Conservation (phyloP, 2,113 vertebrate species). For the Vulpes ferrilata region DNA sequence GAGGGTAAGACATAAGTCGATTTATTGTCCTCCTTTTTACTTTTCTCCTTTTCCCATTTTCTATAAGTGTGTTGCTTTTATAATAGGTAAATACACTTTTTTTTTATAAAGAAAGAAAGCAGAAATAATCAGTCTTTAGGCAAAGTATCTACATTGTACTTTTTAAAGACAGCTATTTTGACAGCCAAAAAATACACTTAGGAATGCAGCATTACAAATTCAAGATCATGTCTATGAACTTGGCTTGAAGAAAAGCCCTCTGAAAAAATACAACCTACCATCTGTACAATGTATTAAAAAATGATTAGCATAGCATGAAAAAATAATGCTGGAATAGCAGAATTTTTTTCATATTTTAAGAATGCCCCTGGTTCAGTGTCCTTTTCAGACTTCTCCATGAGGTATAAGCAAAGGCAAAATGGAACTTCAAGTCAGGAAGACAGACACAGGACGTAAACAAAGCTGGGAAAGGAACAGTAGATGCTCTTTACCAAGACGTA, state of each 20-base stretch:
- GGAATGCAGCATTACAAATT: conserved; percentile 81
- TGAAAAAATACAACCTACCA: conserved; percentile 83
- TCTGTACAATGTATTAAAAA: conserved; percentile 81
- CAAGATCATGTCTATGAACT: conserved; percentile 85
- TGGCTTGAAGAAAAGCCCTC: conserved; percentile 77
- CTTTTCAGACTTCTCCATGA: conserved; percentile 61
- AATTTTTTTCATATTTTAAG: conserved; percentile 59
- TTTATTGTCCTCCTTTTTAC: background rate
- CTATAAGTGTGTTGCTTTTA: conserved; percentile 32
- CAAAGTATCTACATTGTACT: conserved; percentile 71
- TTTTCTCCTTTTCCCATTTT: conserved; percentile 48
- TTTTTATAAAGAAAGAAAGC: conserved; percentile 60
- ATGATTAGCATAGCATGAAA: conserved; percentile 83
- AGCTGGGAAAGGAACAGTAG: conserved; percentile 43
- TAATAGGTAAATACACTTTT: conserved; percentile 24
- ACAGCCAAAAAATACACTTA: conserved; percentile 81
- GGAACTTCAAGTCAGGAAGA: conserved; percentile 64
- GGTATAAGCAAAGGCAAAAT: conserved; percentile 44
- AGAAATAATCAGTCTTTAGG: conserved; percentile 63
- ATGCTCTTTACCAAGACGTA: background rate
- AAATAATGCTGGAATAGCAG: conserved; percentile 79
- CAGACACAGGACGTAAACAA: conserved; percentile 53
- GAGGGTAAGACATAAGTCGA: background rate
- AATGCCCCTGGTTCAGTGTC: conserved; percentile 66
- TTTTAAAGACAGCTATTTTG: conserved; percentile 82